These are phyloP conservation scores for Helicolenus hilgendorfi DNA, from an alignment of 2,797 vertebrate species.

Conservation along the genomic window DNA sequence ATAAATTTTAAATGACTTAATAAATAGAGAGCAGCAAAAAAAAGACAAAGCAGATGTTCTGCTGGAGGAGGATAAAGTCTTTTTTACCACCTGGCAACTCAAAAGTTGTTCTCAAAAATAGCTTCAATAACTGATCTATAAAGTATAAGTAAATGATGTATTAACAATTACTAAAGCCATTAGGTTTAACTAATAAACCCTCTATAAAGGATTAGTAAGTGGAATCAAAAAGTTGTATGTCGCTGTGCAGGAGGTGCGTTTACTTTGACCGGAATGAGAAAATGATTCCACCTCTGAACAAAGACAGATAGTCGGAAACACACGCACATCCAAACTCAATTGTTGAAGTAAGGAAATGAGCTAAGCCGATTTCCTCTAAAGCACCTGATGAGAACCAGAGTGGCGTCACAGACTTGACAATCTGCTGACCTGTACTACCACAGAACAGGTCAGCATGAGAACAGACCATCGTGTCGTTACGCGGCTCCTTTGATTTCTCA, in stretches of 20 bases:
- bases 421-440: constrained; percentile 45
- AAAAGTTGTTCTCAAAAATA: not conserved
- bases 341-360: constrained; percentile 57
- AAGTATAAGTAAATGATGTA: not conserved
- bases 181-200: not conserved
- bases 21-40: not conserved
- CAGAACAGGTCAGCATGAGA: constrained; percentile 21
- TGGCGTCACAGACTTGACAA: constrained; percentile 30
- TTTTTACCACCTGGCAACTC: not conserved
- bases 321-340: constrained; percentile 14
- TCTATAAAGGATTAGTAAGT: not conserved
- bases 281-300: constrained; percentile 7
- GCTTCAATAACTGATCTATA: not conserved
- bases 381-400: constrained; percentile 62
- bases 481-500: constrained; percentile 23
- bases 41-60: not conserved
- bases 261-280: constrained; percentile 5
- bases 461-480: not conserved
- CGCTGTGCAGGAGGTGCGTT: not conserved
- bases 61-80: not conserved
- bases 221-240: not conserved
- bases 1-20: not conserved
- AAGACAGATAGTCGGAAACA: constrained; percentile 9
- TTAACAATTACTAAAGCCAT: not conserved
- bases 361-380: constrained; percentile 54